phyloP scores from a whole-genome alignment of 2,797 vertebrate genomes.

The Thalassophryne amazonica region DNA sequence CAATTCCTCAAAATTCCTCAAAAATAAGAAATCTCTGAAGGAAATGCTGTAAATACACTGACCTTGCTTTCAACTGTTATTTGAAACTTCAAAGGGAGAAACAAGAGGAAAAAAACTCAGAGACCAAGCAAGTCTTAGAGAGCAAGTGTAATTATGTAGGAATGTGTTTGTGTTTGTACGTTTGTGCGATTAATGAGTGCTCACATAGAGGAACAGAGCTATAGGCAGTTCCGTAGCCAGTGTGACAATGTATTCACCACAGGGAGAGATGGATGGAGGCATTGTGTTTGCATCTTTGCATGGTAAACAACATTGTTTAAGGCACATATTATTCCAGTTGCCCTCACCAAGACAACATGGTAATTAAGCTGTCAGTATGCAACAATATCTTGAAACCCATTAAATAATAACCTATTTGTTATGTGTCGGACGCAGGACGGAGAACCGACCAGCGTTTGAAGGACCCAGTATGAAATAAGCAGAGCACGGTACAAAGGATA shows the following conservation, averaged over 20 bases:
- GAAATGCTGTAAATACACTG: constrained; percentile 40
- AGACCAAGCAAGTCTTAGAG: not conserved
- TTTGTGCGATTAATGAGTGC: constrained; percentile 2
- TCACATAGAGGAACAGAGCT: not conserved
- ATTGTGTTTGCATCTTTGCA: not conserved
- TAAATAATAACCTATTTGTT: not conserved
- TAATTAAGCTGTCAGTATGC: not conserved
- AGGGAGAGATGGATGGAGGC: not conserved
- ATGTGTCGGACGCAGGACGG: no score
- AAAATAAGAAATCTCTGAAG: constrained; percentile 40
- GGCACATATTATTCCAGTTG: not conserved
- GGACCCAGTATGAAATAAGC: no score
- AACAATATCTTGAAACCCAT: not conserved
- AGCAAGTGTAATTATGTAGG: constrained; percentile 33
- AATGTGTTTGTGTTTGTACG: constrained; percentile 20
- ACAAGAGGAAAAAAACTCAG: not conserved
- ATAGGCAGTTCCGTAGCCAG: constrained; percentile 10
- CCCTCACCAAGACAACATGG: not conserved
- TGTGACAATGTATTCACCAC: constrained; percentile 6
- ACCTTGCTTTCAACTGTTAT: constrained; percentile 52
- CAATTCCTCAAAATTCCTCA: not conserved
- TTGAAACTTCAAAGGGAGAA: constrained; percentile 51
- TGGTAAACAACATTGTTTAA: constrained; percentile 4
- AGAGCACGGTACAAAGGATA: no score
- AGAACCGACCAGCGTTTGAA: no score